These are phyloP conservation scores for Altica lythri DNA, from an alignment of 2,888 invertebrate species.

Conservation along the genomic window DNA sequence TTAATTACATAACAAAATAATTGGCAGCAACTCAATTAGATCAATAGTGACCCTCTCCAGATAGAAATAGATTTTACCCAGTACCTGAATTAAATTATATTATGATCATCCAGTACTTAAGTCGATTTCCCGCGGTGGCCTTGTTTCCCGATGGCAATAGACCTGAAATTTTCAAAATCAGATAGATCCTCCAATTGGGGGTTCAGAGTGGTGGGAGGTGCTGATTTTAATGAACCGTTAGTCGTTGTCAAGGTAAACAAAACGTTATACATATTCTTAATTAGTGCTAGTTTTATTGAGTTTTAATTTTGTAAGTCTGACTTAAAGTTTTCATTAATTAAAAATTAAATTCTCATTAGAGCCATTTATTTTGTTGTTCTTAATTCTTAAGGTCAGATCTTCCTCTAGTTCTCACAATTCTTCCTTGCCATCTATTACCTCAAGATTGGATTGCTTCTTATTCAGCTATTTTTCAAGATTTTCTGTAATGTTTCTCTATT, in stretches of 20 bases:
- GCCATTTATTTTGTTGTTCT: too few relatives aligned
- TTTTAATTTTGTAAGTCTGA: too few relatives aligned
- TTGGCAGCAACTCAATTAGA: conserved; percentile 5
- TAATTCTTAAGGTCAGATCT: too few relatives aligned
- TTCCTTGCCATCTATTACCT: too few relatives aligned
- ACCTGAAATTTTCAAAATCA: conserved; percentile 67
- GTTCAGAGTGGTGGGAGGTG: conserved; percentile 75
- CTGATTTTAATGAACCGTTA: conserved; percentile 73
- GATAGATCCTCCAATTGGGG: conserved; percentile 73
- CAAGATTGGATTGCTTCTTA: too few relatives aligned
- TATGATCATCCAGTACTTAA: not conserved
- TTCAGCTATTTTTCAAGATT: too few relatives aligned
- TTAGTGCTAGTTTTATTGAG: too few relatives aligned
- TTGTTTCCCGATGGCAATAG: conserved; percentile 65
- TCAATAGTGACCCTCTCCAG: conserved; percentile 6
- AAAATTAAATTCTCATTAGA: too few relatives aligned
- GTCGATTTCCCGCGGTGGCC: conserved; percentile 5
- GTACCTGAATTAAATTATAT: not conserved
- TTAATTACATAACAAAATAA: conserved; percentile 5
- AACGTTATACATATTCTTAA: too few relatives aligned
- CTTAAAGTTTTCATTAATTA: too few relatives aligned
- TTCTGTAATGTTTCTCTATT: too few relatives aligned
- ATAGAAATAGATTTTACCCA: conserved; percentile 2
- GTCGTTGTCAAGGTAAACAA: conserved; percentile 71
- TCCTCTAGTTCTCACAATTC: too few relatives aligned